These are phyloP conservation scores for Lagodon rhomboides DNA, from an alignment of 2,797 vertebrate species.

Conservation along the genomic window DNA sequence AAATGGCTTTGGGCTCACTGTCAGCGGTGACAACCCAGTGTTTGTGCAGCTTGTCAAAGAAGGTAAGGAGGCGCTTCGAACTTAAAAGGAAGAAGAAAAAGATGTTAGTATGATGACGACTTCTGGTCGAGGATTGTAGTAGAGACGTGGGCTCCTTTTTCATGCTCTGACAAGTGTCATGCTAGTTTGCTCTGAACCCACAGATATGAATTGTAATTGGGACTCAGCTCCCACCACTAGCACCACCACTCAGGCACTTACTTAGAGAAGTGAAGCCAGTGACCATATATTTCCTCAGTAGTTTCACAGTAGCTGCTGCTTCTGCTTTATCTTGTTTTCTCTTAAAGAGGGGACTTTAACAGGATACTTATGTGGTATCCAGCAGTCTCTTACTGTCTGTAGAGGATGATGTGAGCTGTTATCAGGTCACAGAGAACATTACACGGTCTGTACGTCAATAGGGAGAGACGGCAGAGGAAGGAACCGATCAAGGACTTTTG, in stretches of 20 bases:
- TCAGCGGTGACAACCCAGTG: conserved; percentile 99
- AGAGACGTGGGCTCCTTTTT: conserved; percentile 15
- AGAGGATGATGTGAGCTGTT: conserved; percentile 43
- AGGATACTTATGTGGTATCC: conserved; percentile 32
- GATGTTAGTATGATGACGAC: conserved; percentile 8
- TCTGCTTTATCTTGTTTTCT: conserved; percentile 41
- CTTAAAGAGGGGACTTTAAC: conserved; percentile 38
- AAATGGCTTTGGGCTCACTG: conserved; percentile 98
- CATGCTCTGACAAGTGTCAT: conserved; percentile 24
- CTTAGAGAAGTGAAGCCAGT: conserved; percentile 22
- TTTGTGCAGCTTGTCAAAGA: conserved; percentile 99
- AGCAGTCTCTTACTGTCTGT: conserved; percentile 18
- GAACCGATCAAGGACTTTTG: conserved; percentile 35
- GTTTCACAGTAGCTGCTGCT: conserved; percentile 46
- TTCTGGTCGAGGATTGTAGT: conserved; percentile 20
- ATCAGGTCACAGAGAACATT: conserved; percentile 48
- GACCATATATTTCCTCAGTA: conserved; percentile 38
- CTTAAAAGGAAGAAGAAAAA: conserved; percentile 30
- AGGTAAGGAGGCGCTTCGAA: conserved; percentile 85
- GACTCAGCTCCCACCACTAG: conserved; percentile 3
- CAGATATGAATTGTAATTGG: conserved; percentile 40
- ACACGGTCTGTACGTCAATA: conserved; percentile 17
- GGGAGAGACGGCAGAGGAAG: conserved; percentile 42
- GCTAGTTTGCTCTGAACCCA: conserved; percentile 6
- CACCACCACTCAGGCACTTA: conserved; percentile 18